Evolutionary conservation across 2,113 vertebrate species (phyloP), one percentile per base, ranked within the genome.

Genomic region (Ptilorrhoa leucosticta): DNA sequence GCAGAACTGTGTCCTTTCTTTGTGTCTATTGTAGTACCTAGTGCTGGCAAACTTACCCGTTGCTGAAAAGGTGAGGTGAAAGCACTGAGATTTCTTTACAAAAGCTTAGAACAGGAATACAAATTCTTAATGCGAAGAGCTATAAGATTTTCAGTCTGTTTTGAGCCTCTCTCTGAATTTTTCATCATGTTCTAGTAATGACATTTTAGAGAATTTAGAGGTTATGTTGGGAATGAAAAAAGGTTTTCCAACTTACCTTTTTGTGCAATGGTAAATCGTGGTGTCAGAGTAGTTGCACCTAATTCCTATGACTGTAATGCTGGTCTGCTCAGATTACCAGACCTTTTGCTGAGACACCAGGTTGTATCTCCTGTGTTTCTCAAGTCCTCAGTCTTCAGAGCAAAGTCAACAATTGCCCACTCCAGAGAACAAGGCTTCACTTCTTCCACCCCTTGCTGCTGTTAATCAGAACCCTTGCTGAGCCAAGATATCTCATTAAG

Each of bases 21-120:
- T 98, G 63, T 98, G 98, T 97, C 98, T 98, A 82, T 99, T 98
- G 82, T 98, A 98, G 93, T 99, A 98, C 93, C 98, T 98, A 79
- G 98, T 99, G 89, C 97, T 99, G 97, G 98, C 98, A 87, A 99
- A 98, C 71, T 99, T 98, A 80, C 98, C 98, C 98, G 98, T 98
- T 97, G 98, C 98, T 96, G 97, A 99, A 97, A 98, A 99, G 97
- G 98, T 98, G 78, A 98, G 98, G 97, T 98, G 98, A 98, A 99
- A 99, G 99, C 97, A 99, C 98, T 98, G 93, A 98, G 97, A 94
- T 98, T 99, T 98, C 98, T 98, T 7, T 65, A 98, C 98, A 98
- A 98, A 70, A 97, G 96, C 77, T 94, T 98, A 28, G 97, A 98
- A 95, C 93, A 83, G 97, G 91, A 63, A 81, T 96, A 95, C 87